Base-by-base conservation (phyloP, 1,140 invertebrate genomes). In the Brachionus rotundiformis region DNA sequence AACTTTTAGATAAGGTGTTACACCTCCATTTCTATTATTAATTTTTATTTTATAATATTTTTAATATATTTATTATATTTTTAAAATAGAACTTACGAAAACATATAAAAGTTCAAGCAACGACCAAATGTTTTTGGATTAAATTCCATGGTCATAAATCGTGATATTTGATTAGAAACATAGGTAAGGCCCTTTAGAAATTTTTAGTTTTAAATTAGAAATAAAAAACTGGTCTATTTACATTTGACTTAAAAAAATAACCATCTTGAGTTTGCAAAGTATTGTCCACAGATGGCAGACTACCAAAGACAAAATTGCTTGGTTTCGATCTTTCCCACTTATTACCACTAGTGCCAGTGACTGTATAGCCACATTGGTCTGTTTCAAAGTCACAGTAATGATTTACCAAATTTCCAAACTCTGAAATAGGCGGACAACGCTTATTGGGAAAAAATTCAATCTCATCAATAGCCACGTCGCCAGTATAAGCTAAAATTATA, bases 181-280 rank as follows among this genome's bases (percentile, higher is more conserved):
- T 29, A 27, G n/a, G 36, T 44, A 0, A 73, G 19, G 4, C 68
- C 68, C 68, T 73, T 33, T 36, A 68, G n/a, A n/a, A n/a, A n/a
- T n/a, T n/a, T n/a, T n/a, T n/a, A n/a, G n/a, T n/a, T n/a, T n/a
- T n/a, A n/a, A n/a, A n/a, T n/a, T n/a, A n/a, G n/a, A n/a, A n/a
- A n/a, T n/a, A n/a, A n/a, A n/a, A 33, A 31, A 31, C 4, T 29
- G 1, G 16, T 36, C 1, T 19, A 41, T 39, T 4, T 44, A 73
- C 68, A 47, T 31, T 73, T 73, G 68, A 73, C 27, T 73, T 73
- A 2, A 73, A 44, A 25, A 93, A 94, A 85, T 92, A 90, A 19
- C 93, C 93, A 92, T 86, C 8, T 39, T 23, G 83, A 83, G 82
- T 85, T 79, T 84, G 84, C 25, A 82, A 68, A 10, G 85, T 86